Conservation (phyloP, 2,113 vertebrate genomes). For the Datnioides undecimradiatus region DNA sequence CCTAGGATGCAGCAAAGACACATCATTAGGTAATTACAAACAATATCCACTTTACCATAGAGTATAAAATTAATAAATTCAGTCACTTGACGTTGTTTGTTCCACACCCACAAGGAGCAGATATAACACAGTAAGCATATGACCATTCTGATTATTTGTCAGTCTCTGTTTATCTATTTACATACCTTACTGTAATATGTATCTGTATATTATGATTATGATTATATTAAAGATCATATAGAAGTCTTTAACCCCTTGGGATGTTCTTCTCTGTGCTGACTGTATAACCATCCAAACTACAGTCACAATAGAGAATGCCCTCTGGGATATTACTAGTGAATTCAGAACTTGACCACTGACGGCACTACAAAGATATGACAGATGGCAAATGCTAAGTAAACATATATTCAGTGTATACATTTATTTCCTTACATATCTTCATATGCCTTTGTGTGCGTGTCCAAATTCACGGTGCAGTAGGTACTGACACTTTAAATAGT, state of each 20-base stretch:
- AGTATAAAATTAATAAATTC: not conserved
- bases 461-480: not conserved
- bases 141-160: not conserved
- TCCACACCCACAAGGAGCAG: not conserved
- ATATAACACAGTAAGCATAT: not conserved
- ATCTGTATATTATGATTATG: not conserved
- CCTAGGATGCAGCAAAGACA: constrained; percentile 6
- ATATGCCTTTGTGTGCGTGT: not conserved
- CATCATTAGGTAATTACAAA: constrained; percentile 56
- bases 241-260: not conserved
- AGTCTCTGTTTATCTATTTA: not conserved
- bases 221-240: not conserved
- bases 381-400: no score
- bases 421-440: no score
- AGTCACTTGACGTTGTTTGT: not conserved
- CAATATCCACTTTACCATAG: not conserved
- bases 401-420: no score
- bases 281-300: no score
- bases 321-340: no score
- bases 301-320: no score
- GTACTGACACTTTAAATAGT: no score
- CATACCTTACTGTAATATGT: not conserved
- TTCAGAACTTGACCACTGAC: no score
- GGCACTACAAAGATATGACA: no score
- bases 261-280: no score